These are phyloP conservation scores for Syngnathus rostellatus DNA, from an alignment of 2,797 vertebrate genomes.

Conservation along the genomic window DNA sequence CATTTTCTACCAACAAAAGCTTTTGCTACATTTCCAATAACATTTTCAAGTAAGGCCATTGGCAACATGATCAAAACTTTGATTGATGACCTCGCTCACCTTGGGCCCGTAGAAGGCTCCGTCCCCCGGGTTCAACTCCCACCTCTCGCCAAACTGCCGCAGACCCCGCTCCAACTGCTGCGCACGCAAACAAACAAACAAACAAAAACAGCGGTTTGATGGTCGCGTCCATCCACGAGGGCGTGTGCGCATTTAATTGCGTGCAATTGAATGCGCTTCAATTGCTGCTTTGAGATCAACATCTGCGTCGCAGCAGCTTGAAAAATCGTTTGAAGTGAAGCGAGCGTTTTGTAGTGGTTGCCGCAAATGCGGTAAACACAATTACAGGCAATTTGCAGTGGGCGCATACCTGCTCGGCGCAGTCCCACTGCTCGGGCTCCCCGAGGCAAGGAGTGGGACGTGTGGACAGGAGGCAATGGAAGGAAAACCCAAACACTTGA, in stretches of 20 bases:
- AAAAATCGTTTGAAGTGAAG: neutral
- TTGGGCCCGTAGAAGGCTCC: conserved; percentile 94
- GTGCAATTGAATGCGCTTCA: conserved; percentile 35
- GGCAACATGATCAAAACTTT: neutral
- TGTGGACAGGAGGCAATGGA: conserved; percentile 82
- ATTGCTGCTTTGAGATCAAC: conserved; percentile 24
- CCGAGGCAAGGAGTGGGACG: conserved; percentile 80
- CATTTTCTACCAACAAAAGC: too few relatives aligned
- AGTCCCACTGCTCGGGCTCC: conserved; percentile 80
- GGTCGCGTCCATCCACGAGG: neutral
- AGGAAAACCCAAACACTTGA: conserved; percentile 81
- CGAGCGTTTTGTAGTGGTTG: neutral
- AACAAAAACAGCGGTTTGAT: conserved; percentile 8
- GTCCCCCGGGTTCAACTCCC: conserved; percentile 83
- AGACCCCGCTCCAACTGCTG: conserved; percentile 78
- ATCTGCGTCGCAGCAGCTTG: conserved; percentile 20
- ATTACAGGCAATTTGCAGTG: neutral
- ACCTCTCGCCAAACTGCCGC: conserved; percentile 74
- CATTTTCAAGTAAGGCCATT: too few relatives aligned
- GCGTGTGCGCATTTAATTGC: conserved; percentile 26
- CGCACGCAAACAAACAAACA: conserved; percentile 16
- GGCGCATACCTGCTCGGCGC: conserved; percentile 76
- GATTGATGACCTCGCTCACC: conserved; percentile 55
- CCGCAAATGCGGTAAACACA: neutral
- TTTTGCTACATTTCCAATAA: too few relatives aligned